Evolutionary conservation across 2,113 vertebrate species (phyloP).

Genomic region (Tychaedon coryphoeus): DNA sequence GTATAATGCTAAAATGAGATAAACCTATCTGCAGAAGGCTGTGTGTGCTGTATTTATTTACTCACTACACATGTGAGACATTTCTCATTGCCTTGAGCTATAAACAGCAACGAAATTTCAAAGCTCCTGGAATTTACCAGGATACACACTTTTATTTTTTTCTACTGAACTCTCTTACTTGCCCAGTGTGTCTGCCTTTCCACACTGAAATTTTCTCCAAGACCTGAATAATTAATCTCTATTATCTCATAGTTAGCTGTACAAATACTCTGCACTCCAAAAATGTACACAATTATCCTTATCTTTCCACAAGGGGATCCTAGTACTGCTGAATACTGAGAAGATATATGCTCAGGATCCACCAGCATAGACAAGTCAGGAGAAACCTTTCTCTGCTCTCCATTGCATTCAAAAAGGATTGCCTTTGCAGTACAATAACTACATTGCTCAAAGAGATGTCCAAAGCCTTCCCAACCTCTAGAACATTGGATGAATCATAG

Average conservation of each 20-base stretch:
- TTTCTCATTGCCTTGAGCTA: conserved; percentile 24
- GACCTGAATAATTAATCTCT: background rate
- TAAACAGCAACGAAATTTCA: conserved; percentile 15
- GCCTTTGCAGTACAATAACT: background rate
- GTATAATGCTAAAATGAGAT: conserved; percentile 8
- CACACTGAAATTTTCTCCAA: background rate
- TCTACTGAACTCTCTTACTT: background rate
- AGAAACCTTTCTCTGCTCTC: background rate
- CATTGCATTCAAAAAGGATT: background rate
- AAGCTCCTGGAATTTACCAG: conserved; percentile 24
- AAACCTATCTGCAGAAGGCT: conserved; percentile 45
- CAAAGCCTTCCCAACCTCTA: background rate
- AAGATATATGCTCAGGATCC: background rate
- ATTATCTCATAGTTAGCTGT: background rate
- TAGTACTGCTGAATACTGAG: background rate
- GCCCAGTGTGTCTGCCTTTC: background rate
- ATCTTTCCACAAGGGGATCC: background rate
- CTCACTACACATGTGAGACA: background rate
- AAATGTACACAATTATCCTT: background rate
- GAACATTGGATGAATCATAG: background rate
- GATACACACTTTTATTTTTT: background rate
- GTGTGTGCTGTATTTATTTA: conserved; percentile 4
- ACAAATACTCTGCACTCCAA: background rate
- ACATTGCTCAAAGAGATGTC: background rate
- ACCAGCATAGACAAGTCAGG: background rate